Evolutionary conservation across 2,797 vertebrate species (phyloP).

Genomic region (Trichosurus vulpecula): DNA sequence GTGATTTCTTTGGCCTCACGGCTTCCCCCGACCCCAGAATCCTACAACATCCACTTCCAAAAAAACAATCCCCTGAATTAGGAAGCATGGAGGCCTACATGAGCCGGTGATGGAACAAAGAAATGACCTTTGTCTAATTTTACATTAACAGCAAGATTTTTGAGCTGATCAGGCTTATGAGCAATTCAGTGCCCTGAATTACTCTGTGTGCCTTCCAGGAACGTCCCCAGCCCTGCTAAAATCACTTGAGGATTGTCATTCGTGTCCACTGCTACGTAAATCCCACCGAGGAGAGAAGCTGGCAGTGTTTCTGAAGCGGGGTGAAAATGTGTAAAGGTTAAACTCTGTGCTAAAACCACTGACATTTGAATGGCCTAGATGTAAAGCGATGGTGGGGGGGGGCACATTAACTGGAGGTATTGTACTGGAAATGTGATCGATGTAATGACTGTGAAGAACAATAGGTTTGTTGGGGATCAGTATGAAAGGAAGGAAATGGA

Average conservation of each 20-base stretch:
- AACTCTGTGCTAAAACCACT: conserved; percentile 80
- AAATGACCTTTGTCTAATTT: not conserved
- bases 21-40: not conserved
- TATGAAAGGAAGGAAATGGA: not conserved
- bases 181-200: not conserved
- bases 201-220: not conserved
- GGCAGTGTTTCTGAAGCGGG: conserved; percentile 69
- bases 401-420: conserved; percentile 71
- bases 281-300: conserved; percentile 59
- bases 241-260: not conserved
- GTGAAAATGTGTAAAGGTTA: conserved; percentile 79
- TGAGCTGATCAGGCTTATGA: not conserved
- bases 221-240: not conserved
- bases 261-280: conserved; percentile 37
- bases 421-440: conserved; percentile 74
- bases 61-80: not conserved
- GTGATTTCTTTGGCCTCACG: not conserved
- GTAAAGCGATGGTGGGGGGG: conserved; percentile 71
- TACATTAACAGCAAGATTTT: not conserved
- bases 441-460: conserved; percentile 66
- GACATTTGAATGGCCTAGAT: conserved; percentile 81
- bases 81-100: not conserved
- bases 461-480: conserved; percentile 30
- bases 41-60: not conserved
- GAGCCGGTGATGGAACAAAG: not conserved